Conservation (phyloP, 2,113 vertebrate genomes). For the Microcebus lehilahytsara region DNA sequence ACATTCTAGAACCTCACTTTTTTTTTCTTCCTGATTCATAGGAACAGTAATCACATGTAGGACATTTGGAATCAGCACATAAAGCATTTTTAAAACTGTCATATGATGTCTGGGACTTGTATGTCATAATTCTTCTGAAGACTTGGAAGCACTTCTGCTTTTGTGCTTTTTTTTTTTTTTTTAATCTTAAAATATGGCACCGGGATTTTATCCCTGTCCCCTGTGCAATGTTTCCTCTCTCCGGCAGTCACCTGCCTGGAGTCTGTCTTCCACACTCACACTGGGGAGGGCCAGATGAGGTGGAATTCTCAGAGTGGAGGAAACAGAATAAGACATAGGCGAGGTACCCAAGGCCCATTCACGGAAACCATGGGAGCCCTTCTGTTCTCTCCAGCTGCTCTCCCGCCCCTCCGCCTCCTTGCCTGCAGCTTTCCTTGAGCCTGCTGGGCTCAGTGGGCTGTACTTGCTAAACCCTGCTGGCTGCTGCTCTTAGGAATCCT, state of each 20-base stretch:
- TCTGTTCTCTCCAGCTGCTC: background rate
- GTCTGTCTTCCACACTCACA: background rate
- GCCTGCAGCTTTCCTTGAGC: background rate
- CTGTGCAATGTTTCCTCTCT: background rate
- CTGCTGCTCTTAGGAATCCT: background rate
- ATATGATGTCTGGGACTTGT: background rate
- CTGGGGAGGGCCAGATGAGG: background rate
- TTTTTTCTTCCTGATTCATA: fast-evolving
- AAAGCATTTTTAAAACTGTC: background rate
- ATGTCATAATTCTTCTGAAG: background rate
- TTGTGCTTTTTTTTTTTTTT: background rate
- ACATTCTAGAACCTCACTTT: background rate
- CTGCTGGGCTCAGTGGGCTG: background rate
- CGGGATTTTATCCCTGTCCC: background rate
- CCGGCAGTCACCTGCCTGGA: too few relatives aligned
- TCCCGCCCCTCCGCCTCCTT: background rate
- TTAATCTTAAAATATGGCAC: background rate
- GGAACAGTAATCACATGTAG: background rate
- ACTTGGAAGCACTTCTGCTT: background rate
- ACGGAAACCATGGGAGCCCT: background rate
- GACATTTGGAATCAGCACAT: too few relatives aligned
- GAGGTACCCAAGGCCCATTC: background rate
- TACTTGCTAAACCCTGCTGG: background rate
- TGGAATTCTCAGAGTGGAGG: background rate
- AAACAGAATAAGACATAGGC: background rate